Conservation (phyloP, 2,888 invertebrate species). For the Tachystola acroxantha region DNA sequence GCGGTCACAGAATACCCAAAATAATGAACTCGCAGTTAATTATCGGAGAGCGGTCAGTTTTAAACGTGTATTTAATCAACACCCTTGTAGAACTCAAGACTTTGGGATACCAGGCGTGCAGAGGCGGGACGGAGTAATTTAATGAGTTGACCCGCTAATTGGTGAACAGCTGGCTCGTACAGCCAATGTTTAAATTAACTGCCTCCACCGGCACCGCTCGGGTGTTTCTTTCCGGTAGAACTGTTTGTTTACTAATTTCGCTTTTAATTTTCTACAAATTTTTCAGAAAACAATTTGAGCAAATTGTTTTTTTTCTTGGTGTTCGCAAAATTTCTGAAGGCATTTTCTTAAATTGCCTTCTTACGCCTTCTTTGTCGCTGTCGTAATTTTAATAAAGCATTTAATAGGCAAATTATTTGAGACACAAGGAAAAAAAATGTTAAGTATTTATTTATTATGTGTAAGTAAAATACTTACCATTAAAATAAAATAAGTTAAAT, state of each 20-base stretch:
- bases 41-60: no score
- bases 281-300: not conserved
- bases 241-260: slow-evolving; percentile 9
- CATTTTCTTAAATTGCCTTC: no score
- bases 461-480: no score
- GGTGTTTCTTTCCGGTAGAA: slow-evolving; percentile 19
- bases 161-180: slow-evolving; percentile 44
- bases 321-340: not conserved
- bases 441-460: no score
- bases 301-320: not conserved
- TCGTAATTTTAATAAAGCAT: not conserved
- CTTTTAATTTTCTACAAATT: slow-evolving; percentile 2
- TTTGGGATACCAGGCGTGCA: slow-evolving; percentile 24
- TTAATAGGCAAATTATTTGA: no score
- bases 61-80: no score
- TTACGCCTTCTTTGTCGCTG: not conserved
- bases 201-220: slow-evolving; percentile 21
- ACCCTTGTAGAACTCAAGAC: slow-evolving; percentile 8
- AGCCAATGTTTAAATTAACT: slow-evolving; percentile 56
- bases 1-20: no score
- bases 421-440: no score
- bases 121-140: slow-evolving; percentile 41
- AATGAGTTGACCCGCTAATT: slow-evolving; percentile 58
- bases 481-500: no score
- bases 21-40: no score